These are phyloP conservation scores for Periophthalmus magnuspinnatus DNA, from an alignment of 2,797 vertebrate species.

Conservation along the genomic window DNA sequence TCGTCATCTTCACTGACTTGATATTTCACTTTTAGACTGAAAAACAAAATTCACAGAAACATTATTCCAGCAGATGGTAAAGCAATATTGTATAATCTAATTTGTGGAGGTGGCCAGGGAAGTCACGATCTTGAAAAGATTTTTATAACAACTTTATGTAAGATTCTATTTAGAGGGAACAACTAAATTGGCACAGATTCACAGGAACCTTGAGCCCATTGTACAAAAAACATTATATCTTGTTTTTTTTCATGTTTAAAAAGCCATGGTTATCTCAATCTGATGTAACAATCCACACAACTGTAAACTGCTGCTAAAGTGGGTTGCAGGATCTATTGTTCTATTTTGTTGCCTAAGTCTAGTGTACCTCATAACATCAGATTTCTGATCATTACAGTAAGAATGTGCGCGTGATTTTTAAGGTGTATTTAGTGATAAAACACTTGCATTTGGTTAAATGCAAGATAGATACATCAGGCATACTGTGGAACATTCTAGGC, in stretches of 20 bases:
- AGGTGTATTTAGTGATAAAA: no score
- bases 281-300: constrained; percentile 2
- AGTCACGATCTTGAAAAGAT: constrained; percentile 17
- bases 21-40: constrained; percentile 57
- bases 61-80: background rate
- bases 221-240: constrained; percentile 7
- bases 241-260: constrained; percentile 1
- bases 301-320: constrained; percentile 19
- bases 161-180: constrained; percentile 26
- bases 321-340: constrained; percentile 7
- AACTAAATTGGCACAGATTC: constrained; percentile 17
- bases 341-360: constrained; percentile 21
- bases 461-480: no score
- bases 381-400: no score
- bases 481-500: no score
- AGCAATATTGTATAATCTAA: constrained; percentile 16
- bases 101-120: constrained; percentile 20
- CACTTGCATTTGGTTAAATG: no score
- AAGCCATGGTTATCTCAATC: constrained; percentile 17
- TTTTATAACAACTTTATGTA: constrained; percentile 35
- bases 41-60: constrained; percentile 24
- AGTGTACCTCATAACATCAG: constrained; percentile 13
- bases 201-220: constrained; percentile 17
- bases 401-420: no score
- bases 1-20: constrained; percentile 81